Percentiles rank a stretch among this genome's conserved stretches.
These are phyloP conservation scores for Peromyscus eremicus DNA, from an alignment of 2,797 vertebrate genomes.

Conservation along the genomic window DNA sequence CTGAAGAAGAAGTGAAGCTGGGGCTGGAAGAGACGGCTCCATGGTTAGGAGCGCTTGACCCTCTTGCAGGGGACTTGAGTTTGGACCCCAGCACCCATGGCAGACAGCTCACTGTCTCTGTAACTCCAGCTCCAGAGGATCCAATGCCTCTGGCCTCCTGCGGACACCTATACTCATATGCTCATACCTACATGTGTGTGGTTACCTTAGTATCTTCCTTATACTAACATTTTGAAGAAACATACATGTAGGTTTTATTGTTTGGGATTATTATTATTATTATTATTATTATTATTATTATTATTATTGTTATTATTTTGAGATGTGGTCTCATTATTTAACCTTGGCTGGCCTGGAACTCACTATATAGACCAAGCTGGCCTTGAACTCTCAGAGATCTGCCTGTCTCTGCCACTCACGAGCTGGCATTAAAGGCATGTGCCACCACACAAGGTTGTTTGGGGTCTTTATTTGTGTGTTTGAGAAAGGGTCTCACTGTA, in stretches of 20 bases:
- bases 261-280: background rate
- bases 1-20: background rate
- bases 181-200: too few species aligned
- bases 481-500: background rate
- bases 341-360: background rate
- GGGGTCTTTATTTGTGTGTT: background rate
- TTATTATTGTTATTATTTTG: background rate
- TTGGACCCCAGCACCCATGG: background rate
- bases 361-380: background rate
- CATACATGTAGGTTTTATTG: background rate
- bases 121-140: background rate
- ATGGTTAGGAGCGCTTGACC: background rate
- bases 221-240: background rate
- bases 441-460: background rate
- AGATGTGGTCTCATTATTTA: background rate
- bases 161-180: background rate
- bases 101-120: background rate
- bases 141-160: background rate
- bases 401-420: background rate
- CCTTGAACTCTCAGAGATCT: background rate
- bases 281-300: too few species aligned
- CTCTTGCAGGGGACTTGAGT: background rate
- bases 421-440: background rate
- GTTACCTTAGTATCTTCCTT: background rate
- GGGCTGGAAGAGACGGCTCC: background rate